These are phyloP conservation scores for Sebastolobus altivelis DNA, from an alignment of 2,797 vertebrate genomes.

Conservation along the genomic window DNA sequence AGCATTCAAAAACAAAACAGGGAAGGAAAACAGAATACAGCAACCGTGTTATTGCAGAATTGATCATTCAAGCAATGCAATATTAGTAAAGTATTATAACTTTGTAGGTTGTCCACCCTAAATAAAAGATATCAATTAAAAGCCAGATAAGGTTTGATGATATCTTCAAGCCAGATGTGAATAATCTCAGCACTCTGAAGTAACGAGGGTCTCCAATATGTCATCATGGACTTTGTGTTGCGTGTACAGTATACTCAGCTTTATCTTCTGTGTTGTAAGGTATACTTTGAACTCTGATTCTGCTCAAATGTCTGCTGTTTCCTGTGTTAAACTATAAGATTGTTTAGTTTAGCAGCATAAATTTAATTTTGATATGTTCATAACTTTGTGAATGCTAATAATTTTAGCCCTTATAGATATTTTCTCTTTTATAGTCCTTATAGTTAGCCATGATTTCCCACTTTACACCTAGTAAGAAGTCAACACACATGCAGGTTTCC, in stretches of 20 bases:
- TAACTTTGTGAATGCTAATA: not conserved
- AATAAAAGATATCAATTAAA: not conserved
- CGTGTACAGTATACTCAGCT: slow-evolving; percentile 14
- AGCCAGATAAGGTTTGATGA: slow-evolving; percentile 9
- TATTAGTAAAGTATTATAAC: not conserved
- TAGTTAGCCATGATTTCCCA: not conserved
- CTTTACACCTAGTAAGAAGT: not conserved
- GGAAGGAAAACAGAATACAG: not conserved
- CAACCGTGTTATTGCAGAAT: not conserved
- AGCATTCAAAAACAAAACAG: not conserved
- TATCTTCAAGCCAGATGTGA: not conserved
- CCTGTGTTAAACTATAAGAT: not conserved
- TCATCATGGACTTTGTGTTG: slow-evolving; percentile 68
- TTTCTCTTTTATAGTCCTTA: not conserved
- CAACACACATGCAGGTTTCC: not conserved
- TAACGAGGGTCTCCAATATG: not conserved
- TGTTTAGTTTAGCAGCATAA: not conserved
- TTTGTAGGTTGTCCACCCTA: not conserved
- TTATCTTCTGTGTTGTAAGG: slow-evolving; percentile 73
- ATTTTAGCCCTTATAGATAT: not conserved
- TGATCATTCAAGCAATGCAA: not conserved
- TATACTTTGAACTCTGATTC: slow-evolving; percentile 77
- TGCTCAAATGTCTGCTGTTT: slow-evolving; percentile 22
- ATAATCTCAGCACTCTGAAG: not conserved
- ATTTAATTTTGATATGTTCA: not conserved